Evolutionary conservation across 2,888 invertebrate species (phyloP).

Genomic region (Eucera pruinosa): DNA sequence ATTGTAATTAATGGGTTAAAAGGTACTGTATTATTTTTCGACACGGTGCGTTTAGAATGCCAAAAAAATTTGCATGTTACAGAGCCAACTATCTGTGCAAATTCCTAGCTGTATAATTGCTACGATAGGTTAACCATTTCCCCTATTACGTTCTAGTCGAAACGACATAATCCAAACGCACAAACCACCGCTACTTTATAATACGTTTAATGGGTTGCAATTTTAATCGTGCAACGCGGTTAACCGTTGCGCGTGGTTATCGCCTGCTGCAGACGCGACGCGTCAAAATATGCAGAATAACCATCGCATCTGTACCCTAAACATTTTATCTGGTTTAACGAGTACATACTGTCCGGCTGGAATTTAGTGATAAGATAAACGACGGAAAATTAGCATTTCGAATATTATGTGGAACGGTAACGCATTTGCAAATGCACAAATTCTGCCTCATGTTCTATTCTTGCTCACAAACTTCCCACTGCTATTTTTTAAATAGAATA

Average conservation of each 20-base stretch:
- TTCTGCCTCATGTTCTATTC: background rate
- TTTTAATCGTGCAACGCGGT: conserved; percentile 54
- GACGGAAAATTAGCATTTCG: conserved; percentile 27
- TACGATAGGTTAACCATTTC: conserved; percentile 37
- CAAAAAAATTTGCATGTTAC: conserved; percentile 4
- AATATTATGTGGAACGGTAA: conserved; percentile 3
- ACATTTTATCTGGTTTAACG: conserved; percentile 52
- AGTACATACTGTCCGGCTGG: conserved; percentile 20
- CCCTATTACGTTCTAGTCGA: conserved; percentile 18
- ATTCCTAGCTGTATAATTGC: conserved; percentile 35
- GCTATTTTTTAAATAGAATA: no score
- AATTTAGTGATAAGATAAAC: conserved; percentile 52
- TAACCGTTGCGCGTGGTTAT: conserved; percentile 48
- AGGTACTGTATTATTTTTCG: background rate
- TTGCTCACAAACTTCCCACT: background rate
- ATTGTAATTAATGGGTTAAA: no score
- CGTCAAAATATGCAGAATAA: conserved; percentile 38
- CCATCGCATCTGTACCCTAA: conserved; percentile 25
- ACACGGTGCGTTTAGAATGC: background rate
- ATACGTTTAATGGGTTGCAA: conserved; percentile 55
- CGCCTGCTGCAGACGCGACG: conserved; percentile 34
- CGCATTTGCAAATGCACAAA: background rate
- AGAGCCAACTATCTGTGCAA: conserved; percentile 17
- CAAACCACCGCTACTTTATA: conserved; percentile 42
- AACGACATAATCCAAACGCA: conserved; percentile 1